Base-by-base conservation (phyloP, 2,113 vertebrate genomes). In the Silurus asotus region DNA sequence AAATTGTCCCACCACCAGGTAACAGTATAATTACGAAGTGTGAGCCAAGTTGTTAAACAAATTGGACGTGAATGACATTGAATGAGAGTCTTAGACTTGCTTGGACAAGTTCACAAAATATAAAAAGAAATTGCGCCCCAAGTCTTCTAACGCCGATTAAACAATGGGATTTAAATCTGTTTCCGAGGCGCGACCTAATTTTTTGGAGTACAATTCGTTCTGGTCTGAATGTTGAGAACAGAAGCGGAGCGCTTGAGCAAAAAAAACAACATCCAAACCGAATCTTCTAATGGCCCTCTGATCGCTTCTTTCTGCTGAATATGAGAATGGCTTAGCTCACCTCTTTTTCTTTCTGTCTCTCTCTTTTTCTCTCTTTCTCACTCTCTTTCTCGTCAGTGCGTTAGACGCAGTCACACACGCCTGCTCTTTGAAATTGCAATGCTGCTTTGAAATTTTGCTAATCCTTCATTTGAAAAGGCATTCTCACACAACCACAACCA, bases 401-500 rank as follows among this genome's bases (percentile, higher is more conserved):
- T 58, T 58, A 37, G 55, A 56, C 19, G 28, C 76, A 78, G 85
- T 87, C 85, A 88, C 90, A 87, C 82, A 53, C 51, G 74, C 61
- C 48, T 87, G 88, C 86, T 79, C 86, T 87, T 87, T 87, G 82
- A 90, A 88, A 89, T 89, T 90, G 85, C 90, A 59, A 37, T 37
- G 37, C 37, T 37, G 37, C 37, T 37, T 37, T 37, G 37, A 37
- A 37, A 37, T 89, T 88, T 87, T 86, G 55, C 87, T 89, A 90
- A 90, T 90, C 90, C 88, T 81, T 86, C 69, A 88, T 88, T 88
- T 82, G 74, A 49, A 65, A 81, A 89, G 84, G 77, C 85, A 88
- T 86, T 87, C 88, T 85, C 51, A 83, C 85, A 85, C 84, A 90
- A 89, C 87, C 84, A 25, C 85, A 80, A 84, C 83, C 88, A 88